phyloP scores from a whole-genome alignment of 2,888 invertebrate species.

The Tridacna crocea region DNA sequence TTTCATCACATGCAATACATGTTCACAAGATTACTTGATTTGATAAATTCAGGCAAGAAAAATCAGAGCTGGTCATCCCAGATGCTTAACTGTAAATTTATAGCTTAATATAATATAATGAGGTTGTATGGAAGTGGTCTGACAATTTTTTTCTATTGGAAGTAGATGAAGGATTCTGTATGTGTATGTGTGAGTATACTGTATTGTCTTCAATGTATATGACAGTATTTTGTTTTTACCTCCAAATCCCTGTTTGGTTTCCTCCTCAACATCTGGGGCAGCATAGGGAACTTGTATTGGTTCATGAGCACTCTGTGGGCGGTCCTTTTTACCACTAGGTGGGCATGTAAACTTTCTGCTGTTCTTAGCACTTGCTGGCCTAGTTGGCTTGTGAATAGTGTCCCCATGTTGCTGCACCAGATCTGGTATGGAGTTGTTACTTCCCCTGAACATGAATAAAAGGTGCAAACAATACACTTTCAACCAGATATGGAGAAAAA shows the following conservation, averaged over 20 bases:
- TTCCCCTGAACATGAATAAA: slow-evolving; percentile 68
- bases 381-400: slow-evolving; percentile 50
- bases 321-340: slow-evolving; percentile 68
- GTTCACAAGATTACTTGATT: too few species aligned
- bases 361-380: slow-evolving; percentile 73
- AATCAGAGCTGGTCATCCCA: too few species aligned
- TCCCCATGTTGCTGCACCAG: slow-evolving; percentile 66
- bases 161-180: too few species aligned
- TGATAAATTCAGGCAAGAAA: too few species aligned
- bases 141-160: too few species aligned
- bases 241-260: slow-evolving; percentile 40
- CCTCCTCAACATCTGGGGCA: slow-evolving; percentile 15
- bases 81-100: too few species aligned
- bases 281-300: slow-evolving; percentile 41
- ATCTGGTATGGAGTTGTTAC: slow-evolving; percentile 75
- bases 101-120: too few species aligned
- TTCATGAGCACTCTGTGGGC: slow-evolving; percentile 77
- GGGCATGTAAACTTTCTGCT: slow-evolving; percentile 56
- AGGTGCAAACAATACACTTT: background rate
- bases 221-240: slow-evolving; percentile 20
- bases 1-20: too few species aligned
- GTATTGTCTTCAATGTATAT: too few species aligned
- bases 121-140: too few species aligned
- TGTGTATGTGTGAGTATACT: too few species aligned
- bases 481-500: background rate